phyloP scores from a whole-genome alignment of 2,797 vertebrate species.

The Malurus leucopterus region DNA sequence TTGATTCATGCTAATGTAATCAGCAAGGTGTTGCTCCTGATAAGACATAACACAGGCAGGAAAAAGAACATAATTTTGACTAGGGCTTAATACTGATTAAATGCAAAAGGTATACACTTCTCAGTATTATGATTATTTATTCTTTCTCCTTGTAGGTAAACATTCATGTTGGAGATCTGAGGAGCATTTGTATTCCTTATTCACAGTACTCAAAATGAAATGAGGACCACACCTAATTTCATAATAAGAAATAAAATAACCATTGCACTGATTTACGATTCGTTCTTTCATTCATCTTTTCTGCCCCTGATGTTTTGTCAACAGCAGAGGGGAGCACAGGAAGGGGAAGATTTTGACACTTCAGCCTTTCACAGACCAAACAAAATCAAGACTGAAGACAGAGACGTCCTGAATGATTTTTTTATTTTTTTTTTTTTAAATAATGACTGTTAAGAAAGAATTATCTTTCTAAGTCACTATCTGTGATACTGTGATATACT shows the following conservation, averaged over 20 bases:
- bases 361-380: background rate
- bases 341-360: background rate
- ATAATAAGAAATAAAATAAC: background rate
- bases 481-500: background rate
- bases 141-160: background rate
- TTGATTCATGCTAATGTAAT: slow-evolving; percentile 10
- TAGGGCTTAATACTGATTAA: background rate
- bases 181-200: background rate
- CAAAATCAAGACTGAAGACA: background rate
- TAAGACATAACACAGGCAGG: background rate
- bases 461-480: background rate
- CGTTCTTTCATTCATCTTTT: background rate
- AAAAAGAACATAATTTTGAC: background rate
- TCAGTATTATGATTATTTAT: background rate
- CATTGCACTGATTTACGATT: background rate
- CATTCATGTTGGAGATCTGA: background rate
- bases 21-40: background rate
- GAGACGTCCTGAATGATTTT: background rate
- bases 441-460: background rate
- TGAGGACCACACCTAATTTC: background rate
- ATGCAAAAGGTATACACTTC: background rate
- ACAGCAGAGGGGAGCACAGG: background rate
- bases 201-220: background rate
- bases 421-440: background rate
- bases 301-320: background rate